phyloP scores from a whole-genome alignment of 2,888 invertebrate genomes.

The Caenorhabditis japonica region DNA sequence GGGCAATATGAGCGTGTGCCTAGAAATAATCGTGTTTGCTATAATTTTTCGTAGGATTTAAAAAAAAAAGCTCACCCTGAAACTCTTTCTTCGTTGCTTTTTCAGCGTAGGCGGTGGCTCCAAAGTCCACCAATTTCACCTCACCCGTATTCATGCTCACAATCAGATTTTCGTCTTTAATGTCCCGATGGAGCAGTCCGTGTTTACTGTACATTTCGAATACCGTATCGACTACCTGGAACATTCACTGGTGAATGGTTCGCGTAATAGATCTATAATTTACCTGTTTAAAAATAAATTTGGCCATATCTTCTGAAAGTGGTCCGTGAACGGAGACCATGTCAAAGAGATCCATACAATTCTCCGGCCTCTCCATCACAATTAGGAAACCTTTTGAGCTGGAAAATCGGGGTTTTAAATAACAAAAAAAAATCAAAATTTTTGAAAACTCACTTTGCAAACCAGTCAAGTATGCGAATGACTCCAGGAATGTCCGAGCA shows the following conservation, averaged over 20 bases:
- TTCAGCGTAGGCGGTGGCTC: conserved; percentile 70
- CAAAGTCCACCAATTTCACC: conserved; percentile 73
- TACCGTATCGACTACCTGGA: conserved; percentile 68
- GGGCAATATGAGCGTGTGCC: conserved; percentile 73
- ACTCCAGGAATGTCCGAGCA: conserved; percentile 71
- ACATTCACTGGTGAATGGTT: background rate
- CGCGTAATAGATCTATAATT: no score
- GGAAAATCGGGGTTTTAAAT: conserved; percentile 31
- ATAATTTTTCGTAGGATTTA: background rate
- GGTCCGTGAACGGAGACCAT: conserved; percentile 71
- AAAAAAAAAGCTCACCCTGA: conserved; percentile 54
- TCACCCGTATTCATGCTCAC: conserved; percentile 72
- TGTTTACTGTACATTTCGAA: conserved; percentile 69
- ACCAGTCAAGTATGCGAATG: conserved; percentile 73
- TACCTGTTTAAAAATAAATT: conserved; percentile 69
- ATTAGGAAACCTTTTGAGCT: conserved; percentile 74
- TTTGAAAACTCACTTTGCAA: conserved; percentile 65
- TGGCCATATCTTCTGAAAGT: conserved; percentile 69
- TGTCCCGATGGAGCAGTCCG: conserved; percentile 72
- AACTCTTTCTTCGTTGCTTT: conserved; percentile 71
- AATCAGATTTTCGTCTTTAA: conserved; percentile 75
- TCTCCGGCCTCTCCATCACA: conserved; percentile 72
- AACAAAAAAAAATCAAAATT: background rate
- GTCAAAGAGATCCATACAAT: conserved; percentile 74
- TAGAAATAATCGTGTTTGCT: conserved; percentile 12